phyloP scores from a whole-genome alignment of 1,140 invertebrate species.

The Phocides pigmalion region DNA sequence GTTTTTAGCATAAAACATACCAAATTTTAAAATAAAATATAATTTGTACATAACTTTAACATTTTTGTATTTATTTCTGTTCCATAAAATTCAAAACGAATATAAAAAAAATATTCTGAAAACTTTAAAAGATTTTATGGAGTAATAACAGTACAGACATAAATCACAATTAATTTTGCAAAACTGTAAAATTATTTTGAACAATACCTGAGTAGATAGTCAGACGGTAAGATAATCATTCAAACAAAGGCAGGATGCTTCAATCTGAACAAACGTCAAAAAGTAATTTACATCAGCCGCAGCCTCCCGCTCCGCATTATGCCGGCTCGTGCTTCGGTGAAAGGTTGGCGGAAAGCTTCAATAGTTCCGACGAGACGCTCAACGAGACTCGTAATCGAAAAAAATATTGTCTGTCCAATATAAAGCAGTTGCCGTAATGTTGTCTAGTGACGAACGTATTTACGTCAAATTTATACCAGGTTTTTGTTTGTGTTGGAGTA shows the following conservation, averaged over 20 bases:
- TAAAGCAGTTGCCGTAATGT: conserved; percentile 17
- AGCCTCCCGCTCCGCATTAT: conserved; percentile 11
- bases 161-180: no score
- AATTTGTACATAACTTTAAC: no score
- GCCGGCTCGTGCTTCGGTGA: conserved; percentile 19
- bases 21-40: no score
- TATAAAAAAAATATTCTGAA: no score
- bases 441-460: background rate
- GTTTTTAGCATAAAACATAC: no score
- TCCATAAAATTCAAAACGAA: no score
- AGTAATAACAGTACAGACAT: no score
- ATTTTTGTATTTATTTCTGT: no score
- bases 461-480: no score
- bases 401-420: conserved; percentile 31
- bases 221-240: background rate
- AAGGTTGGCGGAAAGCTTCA: conserved; percentile 26
- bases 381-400: conserved; percentile 33
- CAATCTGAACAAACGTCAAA: conserved; percentile 14
- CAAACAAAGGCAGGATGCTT: conserved; percentile 20
- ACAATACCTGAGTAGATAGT: background rate
- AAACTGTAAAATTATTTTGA: background rate
- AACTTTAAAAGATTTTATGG: no score
- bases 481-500: no score
- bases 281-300: conserved; percentile 32
- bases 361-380: conserved; percentile 28